These are phyloP conservation scores for Tangara arthus DNA, from an alignment of 2,797 vertebrate genomes.

Conservation along the genomic window DNA sequence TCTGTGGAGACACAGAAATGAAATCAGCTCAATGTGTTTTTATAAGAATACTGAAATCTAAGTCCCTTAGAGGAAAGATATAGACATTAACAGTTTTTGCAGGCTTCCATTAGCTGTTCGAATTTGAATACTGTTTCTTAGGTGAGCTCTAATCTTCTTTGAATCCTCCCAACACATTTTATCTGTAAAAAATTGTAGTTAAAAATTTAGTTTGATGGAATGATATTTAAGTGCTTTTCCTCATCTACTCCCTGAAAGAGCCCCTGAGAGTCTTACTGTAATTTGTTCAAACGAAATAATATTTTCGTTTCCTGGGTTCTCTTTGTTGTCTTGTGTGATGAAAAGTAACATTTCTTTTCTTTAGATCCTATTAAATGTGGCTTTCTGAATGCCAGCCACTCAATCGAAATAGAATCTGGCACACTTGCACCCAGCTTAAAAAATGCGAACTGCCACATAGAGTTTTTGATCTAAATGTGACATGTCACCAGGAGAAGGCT, in stretches of 20 bases:
- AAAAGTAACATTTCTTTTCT: conserved; percentile 85
- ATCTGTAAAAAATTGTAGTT: conserved; percentile 81
- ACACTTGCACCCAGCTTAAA: conserved; percentile 64
- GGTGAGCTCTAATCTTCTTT: conserved; percentile 84
- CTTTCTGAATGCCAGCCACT: conserved; percentile 72
- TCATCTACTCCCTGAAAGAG: conserved; percentile 78
- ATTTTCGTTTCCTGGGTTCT: conserved; percentile 81
- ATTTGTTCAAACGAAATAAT: conserved; percentile 86
- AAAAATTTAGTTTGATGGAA: conserved; percentile 85
- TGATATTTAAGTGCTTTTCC: conserved; percentile 83
- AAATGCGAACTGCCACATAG: conserved; percentile 65
- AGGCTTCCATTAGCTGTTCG: conserved; percentile 84
- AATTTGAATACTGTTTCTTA: conserved; percentile 83
- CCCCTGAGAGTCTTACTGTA: conserved; percentile 79
- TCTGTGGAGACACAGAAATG: conserved; percentile 79
- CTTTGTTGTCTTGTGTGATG: conserved; percentile 84
- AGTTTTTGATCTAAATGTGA: conserved; percentile 74
- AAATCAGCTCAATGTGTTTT: conserved; percentile 82
- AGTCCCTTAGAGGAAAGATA: conserved; percentile 81
- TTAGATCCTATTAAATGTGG: conserved; percentile 79
- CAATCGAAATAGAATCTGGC: conserved; percentile 77
- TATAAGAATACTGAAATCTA: conserved; percentile 84
- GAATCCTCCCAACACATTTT: conserved; percentile 84
- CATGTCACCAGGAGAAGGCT: conserved; percentile 60
- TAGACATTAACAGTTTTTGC: conserved; percentile 82